These are phyloP conservation scores for Brachynemurus nebulosus DNA, from an alignment of 2,888 invertebrate genomes.

Conservation along the genomic window DNA sequence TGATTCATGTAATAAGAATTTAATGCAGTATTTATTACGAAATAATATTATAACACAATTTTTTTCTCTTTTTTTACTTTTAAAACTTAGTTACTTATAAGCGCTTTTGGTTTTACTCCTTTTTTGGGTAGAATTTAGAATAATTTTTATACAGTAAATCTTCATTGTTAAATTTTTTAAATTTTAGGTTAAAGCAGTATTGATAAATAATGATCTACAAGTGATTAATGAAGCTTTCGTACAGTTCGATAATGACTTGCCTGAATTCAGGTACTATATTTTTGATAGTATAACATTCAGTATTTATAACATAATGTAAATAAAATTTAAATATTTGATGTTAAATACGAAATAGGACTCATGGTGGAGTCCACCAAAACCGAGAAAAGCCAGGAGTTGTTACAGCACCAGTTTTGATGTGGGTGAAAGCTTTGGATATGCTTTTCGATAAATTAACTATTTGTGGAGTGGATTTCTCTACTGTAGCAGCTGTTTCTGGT, in stretches of 20 bases:
- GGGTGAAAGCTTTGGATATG: constrained; percentile 91
- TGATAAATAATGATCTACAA: constrained; percentile 57
- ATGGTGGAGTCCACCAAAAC: constrained; percentile 43
- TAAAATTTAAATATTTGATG: no score
- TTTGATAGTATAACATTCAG: background rate
- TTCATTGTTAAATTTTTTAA: background rate
- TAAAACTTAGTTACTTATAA: no score
- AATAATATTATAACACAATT: no score
- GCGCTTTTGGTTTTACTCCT: no score
- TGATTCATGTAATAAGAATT: no score
- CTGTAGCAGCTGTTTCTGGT: constrained; percentile 75
- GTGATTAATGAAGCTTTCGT: constrained; percentile 68
- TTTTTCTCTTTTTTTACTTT: no score
- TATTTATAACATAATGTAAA: background rate
- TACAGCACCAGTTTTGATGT: constrained; percentile 78
- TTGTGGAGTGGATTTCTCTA: constrained; percentile 68
- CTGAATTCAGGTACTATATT: constrained; percentile 76
- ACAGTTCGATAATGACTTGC: constrained; percentile 81
- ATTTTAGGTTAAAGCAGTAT: constrained; percentile 73
- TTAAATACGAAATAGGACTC: no score
- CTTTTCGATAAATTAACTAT: constrained; percentile 71
- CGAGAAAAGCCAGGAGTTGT: constrained; percentile 39
- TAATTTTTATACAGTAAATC: background rate
- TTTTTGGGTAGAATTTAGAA: no score
- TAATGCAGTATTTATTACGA: no score